These are phyloP conservation scores for Drosophila neotestacea DNA, from an alignment of 2,888 invertebrate genomes.

Conservation along the genomic window DNA sequence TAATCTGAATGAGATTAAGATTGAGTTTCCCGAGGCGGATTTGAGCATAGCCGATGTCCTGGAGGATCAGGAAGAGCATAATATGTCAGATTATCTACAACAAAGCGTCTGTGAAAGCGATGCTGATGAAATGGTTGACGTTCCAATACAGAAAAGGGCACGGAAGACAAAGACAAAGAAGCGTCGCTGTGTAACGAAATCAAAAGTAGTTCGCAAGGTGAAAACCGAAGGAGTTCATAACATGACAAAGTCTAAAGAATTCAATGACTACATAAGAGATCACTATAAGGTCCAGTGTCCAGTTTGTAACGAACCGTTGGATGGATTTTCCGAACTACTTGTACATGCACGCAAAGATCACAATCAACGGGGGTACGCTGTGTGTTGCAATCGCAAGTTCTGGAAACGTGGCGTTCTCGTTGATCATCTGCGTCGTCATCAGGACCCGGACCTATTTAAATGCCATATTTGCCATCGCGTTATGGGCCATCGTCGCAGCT, in stretches of 20 bases:
- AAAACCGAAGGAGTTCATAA: slow-evolving; percentile 37
- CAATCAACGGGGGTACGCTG: slow-evolving; percentile 78
- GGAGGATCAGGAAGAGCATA: slow-evolving; percentile 61
- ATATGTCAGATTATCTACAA: slow-evolving; percentile 36
- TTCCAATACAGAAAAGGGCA: slow-evolving; percentile 18
- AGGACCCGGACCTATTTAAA: slow-evolving; percentile 83
- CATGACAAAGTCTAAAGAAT: slow-evolving; percentile 64
- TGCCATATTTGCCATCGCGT: slow-evolving; percentile 78
- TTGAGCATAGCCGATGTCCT: slow-evolving; percentile 63
- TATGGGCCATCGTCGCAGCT: slow-evolving; percentile 73
- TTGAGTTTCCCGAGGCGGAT: slow-evolving; percentile 67
- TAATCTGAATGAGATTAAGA: slow-evolving; percentile 65
- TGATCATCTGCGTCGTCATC: slow-evolving; percentile 82
- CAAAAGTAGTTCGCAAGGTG: slow-evolving; percentile 16
- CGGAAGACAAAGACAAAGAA: slow-evolving; percentile 29
- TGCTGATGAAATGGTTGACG: neutral
- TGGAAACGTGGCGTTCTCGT: slow-evolving; percentile 79
- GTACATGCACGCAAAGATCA: slow-evolving; percentile 75
- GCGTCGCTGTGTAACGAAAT: slow-evolving; percentile 12
- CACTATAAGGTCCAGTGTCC: slow-evolving; percentile 82
- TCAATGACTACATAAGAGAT: slow-evolving; percentile 75
- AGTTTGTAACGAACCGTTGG: slow-evolving; percentile 70
- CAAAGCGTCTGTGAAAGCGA: slow-evolving; percentile 38
- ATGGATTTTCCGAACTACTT: slow-evolving; percentile 71
- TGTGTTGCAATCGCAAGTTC: slow-evolving; percentile 83